These are phyloP conservation scores for Apaloderma vittatum DNA, from an alignment of 2,113 vertebrate species.

Conservation along the genomic window DNA sequence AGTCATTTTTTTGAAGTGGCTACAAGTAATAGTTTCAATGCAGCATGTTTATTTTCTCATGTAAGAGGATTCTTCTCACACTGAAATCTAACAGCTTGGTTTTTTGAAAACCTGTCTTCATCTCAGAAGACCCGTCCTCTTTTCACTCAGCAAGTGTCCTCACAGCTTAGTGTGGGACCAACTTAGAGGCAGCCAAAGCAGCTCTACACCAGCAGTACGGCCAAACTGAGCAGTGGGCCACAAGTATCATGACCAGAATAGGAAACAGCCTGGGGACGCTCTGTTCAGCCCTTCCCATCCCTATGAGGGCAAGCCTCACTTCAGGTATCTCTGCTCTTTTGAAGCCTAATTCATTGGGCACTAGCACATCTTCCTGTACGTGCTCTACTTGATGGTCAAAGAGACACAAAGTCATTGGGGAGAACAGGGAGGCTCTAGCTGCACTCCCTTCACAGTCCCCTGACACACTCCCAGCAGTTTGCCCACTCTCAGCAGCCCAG, in stretches of 20 bases:
- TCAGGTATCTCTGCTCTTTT: background rate
- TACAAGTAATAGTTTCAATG: background rate
- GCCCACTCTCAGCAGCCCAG: background rate
- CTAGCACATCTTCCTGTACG: background rate
- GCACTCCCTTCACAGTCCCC: background rate
- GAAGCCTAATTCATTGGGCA: background rate
- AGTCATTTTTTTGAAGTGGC: background rate
- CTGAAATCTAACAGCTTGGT: background rate
- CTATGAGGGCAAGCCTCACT: background rate
- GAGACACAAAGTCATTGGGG: background rate
- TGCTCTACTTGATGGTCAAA: background rate
- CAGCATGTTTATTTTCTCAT: background rate
- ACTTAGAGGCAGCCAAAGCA: background rate
- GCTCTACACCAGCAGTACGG: background rate
- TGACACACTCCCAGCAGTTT: background rate
- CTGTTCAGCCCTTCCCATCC: background rate
- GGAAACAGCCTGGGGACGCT: background rate
- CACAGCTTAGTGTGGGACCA: background rate
- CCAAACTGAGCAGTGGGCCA: background rate
- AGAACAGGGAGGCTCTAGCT: background rate
- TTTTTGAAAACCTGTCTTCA: background rate
- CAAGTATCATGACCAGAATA: fast-evolving
- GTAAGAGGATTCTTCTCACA: background rate
- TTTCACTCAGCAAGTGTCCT: background rate
- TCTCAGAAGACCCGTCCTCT: background rate